Evolutionary conservation across 1,140 invertebrate genomes (phyloP), one percentile per base, ranked within the genome.

Genomic region (Magallana ariakensis): DNA sequence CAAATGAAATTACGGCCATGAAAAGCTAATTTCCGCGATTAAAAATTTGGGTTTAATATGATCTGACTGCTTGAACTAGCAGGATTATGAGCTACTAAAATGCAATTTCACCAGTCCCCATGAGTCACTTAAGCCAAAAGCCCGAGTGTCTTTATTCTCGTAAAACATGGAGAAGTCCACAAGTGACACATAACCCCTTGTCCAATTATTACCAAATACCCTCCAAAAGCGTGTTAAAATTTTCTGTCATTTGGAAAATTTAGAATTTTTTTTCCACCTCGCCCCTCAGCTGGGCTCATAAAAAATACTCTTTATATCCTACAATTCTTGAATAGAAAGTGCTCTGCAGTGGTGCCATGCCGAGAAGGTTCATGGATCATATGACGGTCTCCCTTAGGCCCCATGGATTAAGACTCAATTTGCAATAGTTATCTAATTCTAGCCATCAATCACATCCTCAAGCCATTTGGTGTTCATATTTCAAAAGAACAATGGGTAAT

Each of bases 351-450:
- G 7, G 19, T 53, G 46, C 15, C 22, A 13, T 8, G 19, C 19
- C 54, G 80, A 82, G 55, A 56, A 22, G 80, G 80, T 55, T 54
- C 46, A 56, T 11, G 80, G 80, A 56, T 55, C 46, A 55, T 19
- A 53, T 55, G 46, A 56, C 16, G 33, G 55, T 55, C 55, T 22
- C 46, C 53, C 55, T 82, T 55, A 56, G 16, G 46, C 11, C 46
- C 19, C 5, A 13, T n/a, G 19, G 46, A 55, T 82, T 56, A 82
- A 54, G 55, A 82, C 53, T 55, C 46, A 56, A 82, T 82, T 82
- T 82, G 53, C 55, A 82, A 82, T 54, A 22, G 80, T 82, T 82
- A 82, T 82, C 80, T 82, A 82, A 82, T 54, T 82, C 80, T n/a
- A 19, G 46, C 80, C 80, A 82, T 82, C 80, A 82, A 82, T 56